Evolutionary conservation across 2,113 vertebrate genomes (phyloP), one percentile per base, ranked within the genome.

Genomic region (Nerophis ophidion): DNA sequence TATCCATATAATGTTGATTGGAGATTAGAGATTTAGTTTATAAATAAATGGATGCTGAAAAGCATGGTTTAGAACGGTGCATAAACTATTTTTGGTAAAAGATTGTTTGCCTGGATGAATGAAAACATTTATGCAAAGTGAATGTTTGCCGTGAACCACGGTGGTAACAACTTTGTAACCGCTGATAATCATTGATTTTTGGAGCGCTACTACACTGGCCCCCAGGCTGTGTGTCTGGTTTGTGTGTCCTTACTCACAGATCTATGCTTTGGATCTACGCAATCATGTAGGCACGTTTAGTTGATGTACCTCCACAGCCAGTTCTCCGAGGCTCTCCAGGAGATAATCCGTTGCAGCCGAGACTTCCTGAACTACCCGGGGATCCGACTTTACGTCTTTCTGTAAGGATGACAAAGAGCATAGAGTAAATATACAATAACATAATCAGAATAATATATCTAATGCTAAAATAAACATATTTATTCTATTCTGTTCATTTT

Each of bases 231-330:
- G 26, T 5, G 34, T 59, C 36, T 42, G 59, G 38, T 56, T 60
- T 63, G 8, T 46, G 52, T 15, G 1, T 63, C 51, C 8, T 4
- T 26, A 13, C 14, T 55, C 35, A 55, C n/a, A 8, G 9, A 14
- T 54, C 52, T n/a, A 36, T 55, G 9, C 4, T 11, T 15, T 19
- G 54, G 15, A 19, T 56, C 36, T 16, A 42, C 40, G 44, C 57
- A 15, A 14, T 47, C 26, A 10, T 49, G 12, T 47, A 10, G 17
- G 17, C 26, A 47, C n/a, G 50, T 48, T 33, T 26, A 46, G 52
- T 61, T 36, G 15, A 48, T 83, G 70, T 90, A 96, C 94, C 92
- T 95, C 93, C 65, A 90, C 84, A 26, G 91, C 74, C 64, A 96
- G 82, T 0, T 85, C 86, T 45, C 89, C 89, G 48, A 95, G 2